These are phyloP conservation scores for Apodemia hepburni DNA, from an alignment of 2,888 invertebrate species.

Conservation along the genomic window DNA sequence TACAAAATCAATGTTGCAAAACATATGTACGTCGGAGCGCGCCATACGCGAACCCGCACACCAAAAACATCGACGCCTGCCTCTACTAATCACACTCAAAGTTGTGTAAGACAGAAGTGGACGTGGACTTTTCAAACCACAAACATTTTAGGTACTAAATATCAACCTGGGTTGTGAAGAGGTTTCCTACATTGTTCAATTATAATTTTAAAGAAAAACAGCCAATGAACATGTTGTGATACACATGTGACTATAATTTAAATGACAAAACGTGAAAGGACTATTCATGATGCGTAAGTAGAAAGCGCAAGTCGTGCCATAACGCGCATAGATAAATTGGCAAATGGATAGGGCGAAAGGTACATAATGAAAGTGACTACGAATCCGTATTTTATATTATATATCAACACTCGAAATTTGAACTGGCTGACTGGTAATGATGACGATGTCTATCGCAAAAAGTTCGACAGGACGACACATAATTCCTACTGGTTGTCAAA, in stretches of 20 bases:
- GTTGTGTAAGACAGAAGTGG: too few relatives aligned
- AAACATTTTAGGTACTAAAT: not conserved
- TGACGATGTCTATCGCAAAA: too few relatives aligned
- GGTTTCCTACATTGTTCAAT: slow-evolving; percentile 7
- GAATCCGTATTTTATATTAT: not conserved
- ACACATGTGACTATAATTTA: slow-evolving; percentile 18
- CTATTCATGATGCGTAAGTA: slow-evolving; percentile 20
- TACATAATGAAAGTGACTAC: slow-evolving; percentile 23
- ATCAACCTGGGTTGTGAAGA: not conserved
- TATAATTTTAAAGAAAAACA: slow-evolving; percentile 13
- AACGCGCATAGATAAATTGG: slow-evolving; percentile 22
- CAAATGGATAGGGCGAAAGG: not conserved
- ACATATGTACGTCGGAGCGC: too few relatives aligned
- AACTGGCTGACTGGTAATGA: too few relatives aligned
- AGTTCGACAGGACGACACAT: too few relatives aligned
- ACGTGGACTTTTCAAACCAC: too few relatives aligned
- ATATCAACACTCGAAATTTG: too few relatives aligned
- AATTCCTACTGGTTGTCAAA: too few relatives aligned
- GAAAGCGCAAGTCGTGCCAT: slow-evolving; percentile 24
- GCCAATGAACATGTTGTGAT: slow-evolving; percentile 8
- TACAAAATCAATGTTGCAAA: slow-evolving; percentile 5
- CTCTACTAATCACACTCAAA: not conserved
- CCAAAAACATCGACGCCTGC: not conserved
- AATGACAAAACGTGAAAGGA: slow-evolving; percentile 20
- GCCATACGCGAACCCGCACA: not conserved